Base-by-base conservation (phyloP, 2,888 invertebrate genomes). In the Drosophila histrio region DNA sequence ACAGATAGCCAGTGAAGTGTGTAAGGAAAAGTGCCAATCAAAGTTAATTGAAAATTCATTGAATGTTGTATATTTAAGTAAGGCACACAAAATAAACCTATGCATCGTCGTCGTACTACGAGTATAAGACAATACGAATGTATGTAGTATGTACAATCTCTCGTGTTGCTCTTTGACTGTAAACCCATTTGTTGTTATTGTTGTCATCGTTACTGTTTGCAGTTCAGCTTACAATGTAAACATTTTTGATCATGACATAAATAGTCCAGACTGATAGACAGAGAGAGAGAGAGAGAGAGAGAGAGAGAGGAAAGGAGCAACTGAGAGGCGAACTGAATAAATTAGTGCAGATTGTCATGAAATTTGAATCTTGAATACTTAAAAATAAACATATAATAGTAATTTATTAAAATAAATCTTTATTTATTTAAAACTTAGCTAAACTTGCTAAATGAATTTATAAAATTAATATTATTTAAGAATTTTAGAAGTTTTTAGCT, bases 1-100 rank as follows among this genome's bases (percentile, higher is more conserved):
- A 22, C 50, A 44, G 30, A 36, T 41, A 47, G 64, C 59, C 76
- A 74, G 61, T 71, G 69, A 78, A 70, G 67, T 69, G 72, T 67
- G 69, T 69, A 77, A 79, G 79, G 82, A 84, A 84, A 84, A 84
- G 87, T 84, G 83, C 77, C 83, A 84, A 84, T 84, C 83, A 84
- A 84, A 85, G 76, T 85, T 84, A 87, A 84, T 84, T 84, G 83
- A 84, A 84, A 87, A 87, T 84, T 84, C 87, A 84, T 85, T 85
- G 85, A 87, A 84, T 85, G 72, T 70, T 83, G 87, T 85, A 84
- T 83, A 87, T 83, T 83, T 87, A 81, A 84, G 85, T 72, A 78
- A 70, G 78, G 58, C 70, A 67, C 61, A 83, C 68, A 77, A 63
- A 68, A 68, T 65, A 72, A 74, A 59, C 63, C 58, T 43, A 72